phyloP scores from a whole-genome alignment of 2,113 vertebrate genomes.

The Antennarius striatus region DNA sequence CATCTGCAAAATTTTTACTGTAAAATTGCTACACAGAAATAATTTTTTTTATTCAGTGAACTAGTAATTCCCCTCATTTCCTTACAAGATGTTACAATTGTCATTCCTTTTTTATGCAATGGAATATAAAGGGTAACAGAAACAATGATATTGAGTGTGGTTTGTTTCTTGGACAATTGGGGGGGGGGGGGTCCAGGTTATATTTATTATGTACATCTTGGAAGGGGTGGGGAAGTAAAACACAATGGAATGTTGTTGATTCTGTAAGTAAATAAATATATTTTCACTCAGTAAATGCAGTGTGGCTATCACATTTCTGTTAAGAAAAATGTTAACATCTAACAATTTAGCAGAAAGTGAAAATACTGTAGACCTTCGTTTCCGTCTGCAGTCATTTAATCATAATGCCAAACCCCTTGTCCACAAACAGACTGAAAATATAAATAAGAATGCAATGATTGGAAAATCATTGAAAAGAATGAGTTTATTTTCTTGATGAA shows the following conservation, averaged over 20 bases:
- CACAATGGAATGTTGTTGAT: constrained; percentile 68
- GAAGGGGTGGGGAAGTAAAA: constrained; percentile 53
- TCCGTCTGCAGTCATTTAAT: constrained; percentile 76
- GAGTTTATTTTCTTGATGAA: too few relatives aligned
- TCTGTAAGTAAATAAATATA: constrained; percentile 79
- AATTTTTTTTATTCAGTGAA: constrained; percentile 64
- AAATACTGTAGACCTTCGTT: not conserved
- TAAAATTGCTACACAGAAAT: constrained; percentile 50
- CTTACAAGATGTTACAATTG: constrained; percentile 67
- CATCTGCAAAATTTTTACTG: constrained; percentile 58
- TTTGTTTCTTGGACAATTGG: constrained; percentile 74
- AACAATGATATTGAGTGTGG: constrained; percentile 41
- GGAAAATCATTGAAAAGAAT: too few relatives aligned
- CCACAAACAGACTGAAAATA: too few relatives aligned
- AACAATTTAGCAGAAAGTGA: not conserved
- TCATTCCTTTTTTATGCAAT: constrained; percentile 75
- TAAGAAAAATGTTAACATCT: not conserved
- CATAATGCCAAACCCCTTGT: too few relatives aligned
- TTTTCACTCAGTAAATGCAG: constrained; percentile 63
- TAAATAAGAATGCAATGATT: too few relatives aligned
- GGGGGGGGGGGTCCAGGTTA: constrained; percentile 73
- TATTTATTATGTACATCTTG: constrained; percentile 76
- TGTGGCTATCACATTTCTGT: not conserved
- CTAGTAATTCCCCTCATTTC: constrained; percentile 54
- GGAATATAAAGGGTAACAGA: constrained; percentile 68